Evolutionary conservation across 1,140 invertebrate genomes (phyloP).

Genomic region (Brachionus rubens): DNA sequence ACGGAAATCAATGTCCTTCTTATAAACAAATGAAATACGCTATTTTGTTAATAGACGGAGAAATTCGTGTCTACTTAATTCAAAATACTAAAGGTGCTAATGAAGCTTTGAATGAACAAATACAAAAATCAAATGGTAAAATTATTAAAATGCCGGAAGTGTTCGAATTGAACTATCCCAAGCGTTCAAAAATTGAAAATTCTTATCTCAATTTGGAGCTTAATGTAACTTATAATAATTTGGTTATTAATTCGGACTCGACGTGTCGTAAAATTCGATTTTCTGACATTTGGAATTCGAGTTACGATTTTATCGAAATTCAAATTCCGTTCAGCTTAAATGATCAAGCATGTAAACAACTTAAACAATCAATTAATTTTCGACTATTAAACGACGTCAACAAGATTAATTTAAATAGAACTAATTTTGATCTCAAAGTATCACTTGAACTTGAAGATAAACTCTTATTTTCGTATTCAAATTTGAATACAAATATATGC

Average conservation of each 20-base stretch:
- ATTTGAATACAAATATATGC: constrained; percentile 11
- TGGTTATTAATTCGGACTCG: constrained; percentile 8
- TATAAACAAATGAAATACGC: constrained; percentile 35
- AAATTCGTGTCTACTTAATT: constrained; percentile 21
- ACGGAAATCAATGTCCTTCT: background rate
- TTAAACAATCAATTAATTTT: constrained; percentile 17
- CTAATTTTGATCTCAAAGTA: constrained; percentile 30
- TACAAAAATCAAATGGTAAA: constrained; percentile 24
- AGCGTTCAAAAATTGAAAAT: background rate
- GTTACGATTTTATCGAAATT: constrained; percentile 35
- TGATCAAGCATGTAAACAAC: constrained; percentile 5
- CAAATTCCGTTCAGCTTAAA: constrained; percentile 14
- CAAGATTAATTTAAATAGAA: background rate
- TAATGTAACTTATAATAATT: constrained; percentile 9
- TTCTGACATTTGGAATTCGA: constrained; percentile 27
- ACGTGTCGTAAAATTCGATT: background rate
- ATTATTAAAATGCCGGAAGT: constrained; percentile 17
- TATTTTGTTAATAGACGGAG: constrained; percentile 6
- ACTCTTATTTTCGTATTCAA: constrained; percentile 34
- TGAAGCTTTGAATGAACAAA: constrained; percentile 8
- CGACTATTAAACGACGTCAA: background rate
- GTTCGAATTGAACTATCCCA: constrained; percentile 15
- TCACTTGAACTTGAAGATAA: constrained; percentile 23
- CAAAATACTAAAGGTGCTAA: constrained; percentile 3
- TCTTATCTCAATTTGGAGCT: constrained; percentile 2